Base-by-base conservation (phyloP, 2,797 vertebrate genomes). In the Propithecus deckenii region DNA sequence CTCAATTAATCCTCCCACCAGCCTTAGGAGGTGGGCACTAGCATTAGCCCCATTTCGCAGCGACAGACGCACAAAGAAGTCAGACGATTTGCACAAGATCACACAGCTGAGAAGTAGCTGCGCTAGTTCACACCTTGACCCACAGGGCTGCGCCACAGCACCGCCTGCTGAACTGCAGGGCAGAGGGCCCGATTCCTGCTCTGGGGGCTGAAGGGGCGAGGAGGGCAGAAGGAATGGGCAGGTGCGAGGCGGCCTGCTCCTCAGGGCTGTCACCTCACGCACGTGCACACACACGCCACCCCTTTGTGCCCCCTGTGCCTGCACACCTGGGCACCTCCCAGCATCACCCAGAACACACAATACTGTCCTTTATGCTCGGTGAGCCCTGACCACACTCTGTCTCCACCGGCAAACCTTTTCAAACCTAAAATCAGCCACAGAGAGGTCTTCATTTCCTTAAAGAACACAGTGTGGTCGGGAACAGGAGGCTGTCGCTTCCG, bases 11-110 rank as follows among this genome's bases (percentile, higher is more conserved):
- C 32, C 15, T n/a, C 48, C 59, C 61, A 74, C 67, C 41, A 13
- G 11, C 84, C 48, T 15, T 25, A n/a, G 32, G 41, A 76, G 0
- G 0, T 2, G 32, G 30, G 72, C 17, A 1, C 18, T 13, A 0
- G 14, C 0, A 7, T 46, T 6, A 35, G 22, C 50, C 23, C 22
- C 22, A 7, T 69, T 71, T 93, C 22, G 25, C 30, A 78, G 55
- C 85, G 69, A 30, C 67, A 43, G 43, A 80, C 80, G 43, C 79
- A 67, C 59, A 17, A 5, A 59, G 41, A 67, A 9, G 7, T 46
- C 32, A 12, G 15, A 28, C 65, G 46, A n/a, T 75, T 38, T 59
- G 78, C 7, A 86, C 18, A 25, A 32, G 69, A 9, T 65, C 85
- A 89, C 79, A 30, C 55, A 55, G 81, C 32, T 84, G 25, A 25